Evolutionary conservation across 92 coral and sea anemone genomes (phyloP).

Genomic region (Phymanthus crucifer): DNA sequence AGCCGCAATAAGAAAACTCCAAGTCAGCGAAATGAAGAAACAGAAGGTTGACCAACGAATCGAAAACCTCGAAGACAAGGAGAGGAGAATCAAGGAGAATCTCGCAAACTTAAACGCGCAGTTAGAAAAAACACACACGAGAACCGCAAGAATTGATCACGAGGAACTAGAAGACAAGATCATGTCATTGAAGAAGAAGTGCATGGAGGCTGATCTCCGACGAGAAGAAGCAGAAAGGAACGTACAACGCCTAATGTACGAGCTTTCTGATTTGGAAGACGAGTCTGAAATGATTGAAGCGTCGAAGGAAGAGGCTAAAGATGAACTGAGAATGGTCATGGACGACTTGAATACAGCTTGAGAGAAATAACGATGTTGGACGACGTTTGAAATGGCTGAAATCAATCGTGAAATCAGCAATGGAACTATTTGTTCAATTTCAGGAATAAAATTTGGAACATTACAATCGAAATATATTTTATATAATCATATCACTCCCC

Average conservation of each 20-base stretch:
- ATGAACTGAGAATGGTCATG: conserved; percentile 43
- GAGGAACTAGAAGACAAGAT: conserved; percentile 2
- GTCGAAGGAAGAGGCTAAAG: conserved; percentile 45
- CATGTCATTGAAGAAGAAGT: conserved; percentile 31
- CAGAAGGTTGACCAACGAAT: conserved; percentile 4
- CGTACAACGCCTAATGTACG: conserved; percentile 28
- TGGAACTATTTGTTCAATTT: no score
- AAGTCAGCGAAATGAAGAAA: conserved; percentile 4
- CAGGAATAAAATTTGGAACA: no score
- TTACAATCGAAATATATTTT: no score
- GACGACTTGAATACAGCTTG: neutral
- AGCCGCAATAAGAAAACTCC: conserved; percentile 22
- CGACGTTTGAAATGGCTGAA: no score
- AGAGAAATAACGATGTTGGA: neutral
- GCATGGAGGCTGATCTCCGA: conserved; percentile 41
- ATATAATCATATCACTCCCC: no score
- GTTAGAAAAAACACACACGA: neutral
- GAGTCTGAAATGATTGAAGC: conserved; percentile 39
- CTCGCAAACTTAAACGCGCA: conserved; percentile 3
- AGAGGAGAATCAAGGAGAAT: neutral
- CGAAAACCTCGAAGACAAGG: neutral
- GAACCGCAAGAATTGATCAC: neutral
- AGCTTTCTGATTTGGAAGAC: conserved; percentile 34
- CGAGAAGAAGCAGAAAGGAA: conserved; percentile 46
- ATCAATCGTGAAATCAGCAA: no score